These are phyloP conservation scores for Orientallactaga sibirica DNA, from an alignment of 2,797 vertebrate genomes.

Conservation along the genomic window DNA sequence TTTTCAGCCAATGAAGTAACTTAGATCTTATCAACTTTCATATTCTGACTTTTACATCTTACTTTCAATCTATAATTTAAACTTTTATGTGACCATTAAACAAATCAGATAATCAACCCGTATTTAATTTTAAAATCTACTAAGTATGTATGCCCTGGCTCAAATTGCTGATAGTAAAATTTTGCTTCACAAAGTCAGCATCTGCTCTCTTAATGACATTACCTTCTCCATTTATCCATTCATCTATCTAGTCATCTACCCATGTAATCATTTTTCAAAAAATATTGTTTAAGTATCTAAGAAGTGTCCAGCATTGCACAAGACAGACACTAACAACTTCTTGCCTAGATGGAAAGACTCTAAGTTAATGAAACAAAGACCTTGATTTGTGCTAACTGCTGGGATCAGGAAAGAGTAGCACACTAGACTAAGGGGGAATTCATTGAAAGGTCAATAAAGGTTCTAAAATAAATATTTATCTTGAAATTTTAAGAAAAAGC, in stretches of 20 bases:
- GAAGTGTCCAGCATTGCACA: neutral
- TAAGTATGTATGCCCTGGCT: conserved; percentile 26
- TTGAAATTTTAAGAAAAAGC: conserved; percentile 21
- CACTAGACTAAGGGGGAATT: too few species aligned
- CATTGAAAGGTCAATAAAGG: neutral
- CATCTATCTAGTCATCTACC: neutral
- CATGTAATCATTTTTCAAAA: neutral
- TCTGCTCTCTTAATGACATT: neutral
- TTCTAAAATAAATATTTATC: conserved; percentile 8
- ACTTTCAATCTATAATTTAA: neutral
- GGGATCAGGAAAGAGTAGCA: neutral
- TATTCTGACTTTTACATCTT: neutral
- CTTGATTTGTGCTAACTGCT: neutral
- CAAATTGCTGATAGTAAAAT: conserved; percentile 3
- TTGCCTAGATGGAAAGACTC: neutral
- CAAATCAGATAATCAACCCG: neutral
- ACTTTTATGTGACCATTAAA: conserved; percentile 23
- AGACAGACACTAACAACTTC: neutral
- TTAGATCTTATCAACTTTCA: neutral
- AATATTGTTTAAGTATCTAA: conserved; percentile 19
- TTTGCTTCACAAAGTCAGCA: neutral
- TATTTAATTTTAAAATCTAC: conserved; percentile 52
- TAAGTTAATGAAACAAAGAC: neutral
- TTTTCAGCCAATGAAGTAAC: conserved; percentile 37
- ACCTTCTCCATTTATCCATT: neutral